A percentile compares a stretch with the other conserved stretches of the same genome.
Conservation (phyloP, 1,140 invertebrate genomes). For the Platorchestia sp. region DNA sequence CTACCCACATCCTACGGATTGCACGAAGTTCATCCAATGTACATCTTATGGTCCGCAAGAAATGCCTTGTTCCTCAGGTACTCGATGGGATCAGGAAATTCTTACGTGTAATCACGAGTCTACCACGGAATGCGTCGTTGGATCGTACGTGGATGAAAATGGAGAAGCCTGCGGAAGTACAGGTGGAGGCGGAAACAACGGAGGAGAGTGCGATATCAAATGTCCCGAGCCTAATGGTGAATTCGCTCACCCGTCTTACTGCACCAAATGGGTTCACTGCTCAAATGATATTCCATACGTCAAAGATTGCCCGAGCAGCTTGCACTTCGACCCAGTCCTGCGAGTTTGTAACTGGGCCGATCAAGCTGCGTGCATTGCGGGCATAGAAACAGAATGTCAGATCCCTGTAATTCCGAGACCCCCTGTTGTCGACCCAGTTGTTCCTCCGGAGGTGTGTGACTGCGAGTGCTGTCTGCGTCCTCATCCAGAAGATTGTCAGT, state of each 20-base stretch:
- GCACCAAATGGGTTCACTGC: constrained; percentile 57
- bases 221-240: constrained; percentile 56
- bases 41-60: constrained; percentile 57
- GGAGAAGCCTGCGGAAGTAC: background rate
- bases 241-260: constrained; percentile 59
- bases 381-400: constrained; percentile 37
- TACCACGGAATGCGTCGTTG: constrained; percentile 11
- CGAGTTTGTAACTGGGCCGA: constrained; percentile 61
- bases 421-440: constrained; percentile 48
- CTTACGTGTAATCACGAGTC: constrained; percentile 8
- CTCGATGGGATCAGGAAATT: constrained; percentile 26
- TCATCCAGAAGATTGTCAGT: constrained; percentile 62
- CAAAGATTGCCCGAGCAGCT: constrained; percentile 57
- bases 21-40: constrained; percentile 58
- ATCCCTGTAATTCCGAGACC: constrained; percentile 57
- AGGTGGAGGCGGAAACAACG: constrained; percentile 29
- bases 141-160: background rate
- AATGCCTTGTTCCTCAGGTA: background rate
- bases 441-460: constrained; percentile 62
- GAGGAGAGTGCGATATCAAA: constrained; percentile 50
- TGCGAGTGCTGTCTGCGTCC: constrained; percentile 62
- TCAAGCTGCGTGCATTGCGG: constrained; percentile 58
- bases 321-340: constrained; percentile 57
- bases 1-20: constrained; percentile 58
- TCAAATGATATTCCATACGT: constrained; percentile 49